These are phyloP conservation scores for Xerus inauris DNA, from an alignment of 2,113 vertebrate genomes.

Conservation along the genomic window DNA sequence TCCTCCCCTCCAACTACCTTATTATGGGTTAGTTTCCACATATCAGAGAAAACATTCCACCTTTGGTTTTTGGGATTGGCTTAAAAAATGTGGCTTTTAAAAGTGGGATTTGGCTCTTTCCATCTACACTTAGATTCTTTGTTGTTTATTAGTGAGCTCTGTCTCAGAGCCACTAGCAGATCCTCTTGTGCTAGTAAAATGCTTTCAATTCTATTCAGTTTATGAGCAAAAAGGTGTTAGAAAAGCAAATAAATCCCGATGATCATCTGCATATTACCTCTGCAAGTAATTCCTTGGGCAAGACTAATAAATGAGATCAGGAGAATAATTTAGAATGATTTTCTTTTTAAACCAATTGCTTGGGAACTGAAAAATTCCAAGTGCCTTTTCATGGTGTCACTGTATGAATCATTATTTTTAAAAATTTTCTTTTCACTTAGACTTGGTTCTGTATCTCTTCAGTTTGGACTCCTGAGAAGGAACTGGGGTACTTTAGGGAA, in stretches of 20 bases:
- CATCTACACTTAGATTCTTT: not conserved
- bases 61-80: too few relatives aligned
- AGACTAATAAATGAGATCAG: conserved; percentile 52
- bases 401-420: conserved; percentile 27
- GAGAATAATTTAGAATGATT: not conserved
- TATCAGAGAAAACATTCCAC: too few relatives aligned
- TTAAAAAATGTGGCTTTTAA: conserved; percentile 22
- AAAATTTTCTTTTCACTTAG: conserved; percentile 27
- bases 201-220: not conserved
- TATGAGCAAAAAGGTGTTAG: not conserved
- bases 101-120: not conserved
- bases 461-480: conserved; percentile 24
- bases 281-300: conserved; percentile 47
- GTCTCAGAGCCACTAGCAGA: not conserved
- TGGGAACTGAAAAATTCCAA: conserved; percentile 48
- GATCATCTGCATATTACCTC: not conserved
- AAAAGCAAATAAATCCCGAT: conserved; percentile 5
- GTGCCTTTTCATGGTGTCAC: conserved; percentile 39
- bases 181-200: not conserved
- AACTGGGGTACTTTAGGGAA: not conserved
- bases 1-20: too few relatives aligned
- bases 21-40: too few relatives aligned
- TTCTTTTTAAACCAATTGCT: conserved; percentile 23
- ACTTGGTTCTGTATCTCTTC: conserved; percentile 39
- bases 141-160: not conserved